phyloP scores from a whole-genome alignment of 2,113 vertebrate species.

The Chaetops frenatus region DNA sequence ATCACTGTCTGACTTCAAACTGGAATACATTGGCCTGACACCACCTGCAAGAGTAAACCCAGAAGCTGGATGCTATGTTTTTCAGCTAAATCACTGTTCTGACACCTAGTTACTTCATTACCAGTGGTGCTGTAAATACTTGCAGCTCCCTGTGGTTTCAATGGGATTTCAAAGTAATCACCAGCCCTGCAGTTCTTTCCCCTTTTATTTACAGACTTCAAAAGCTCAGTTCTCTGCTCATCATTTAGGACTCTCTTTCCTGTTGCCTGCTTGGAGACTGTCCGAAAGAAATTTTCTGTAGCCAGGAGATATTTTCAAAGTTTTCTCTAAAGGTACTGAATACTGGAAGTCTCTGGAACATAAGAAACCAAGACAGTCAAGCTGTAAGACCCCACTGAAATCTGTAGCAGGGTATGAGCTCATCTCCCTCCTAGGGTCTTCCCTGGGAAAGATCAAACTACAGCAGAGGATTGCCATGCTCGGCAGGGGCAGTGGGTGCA shows the following conservation, averaged over 20 bases:
- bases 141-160: constrained; percentile 24
- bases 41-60: neutral
- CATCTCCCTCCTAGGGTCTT: neutral
- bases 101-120: constrained; percentile 50
- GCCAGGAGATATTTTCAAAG: neutral
- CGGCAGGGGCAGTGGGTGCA: neutral
- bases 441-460: neutral
- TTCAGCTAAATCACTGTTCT: constrained; percentile 21
- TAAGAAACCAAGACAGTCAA: neutral
- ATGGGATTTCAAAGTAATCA: constrained; percentile 45
- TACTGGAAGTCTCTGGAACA: neutral
- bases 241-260: neutral
- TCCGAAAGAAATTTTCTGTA: neutral
- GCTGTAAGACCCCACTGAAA: neutral
- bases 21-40: neutral
- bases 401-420: neutral
- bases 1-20: neutral
- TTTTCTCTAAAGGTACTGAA: neutral
- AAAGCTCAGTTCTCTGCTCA: constrained; percentile 12
- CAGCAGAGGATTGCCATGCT: neutral
- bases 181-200: neutral
- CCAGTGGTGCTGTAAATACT: constrained; percentile 27
- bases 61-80: neutral
- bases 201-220: constrained; percentile 48
- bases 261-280: neutral